These are phyloP conservation scores for Leucania comma DNA, from an alignment of 2,888 invertebrate genomes.

Conservation along the genomic window DNA sequence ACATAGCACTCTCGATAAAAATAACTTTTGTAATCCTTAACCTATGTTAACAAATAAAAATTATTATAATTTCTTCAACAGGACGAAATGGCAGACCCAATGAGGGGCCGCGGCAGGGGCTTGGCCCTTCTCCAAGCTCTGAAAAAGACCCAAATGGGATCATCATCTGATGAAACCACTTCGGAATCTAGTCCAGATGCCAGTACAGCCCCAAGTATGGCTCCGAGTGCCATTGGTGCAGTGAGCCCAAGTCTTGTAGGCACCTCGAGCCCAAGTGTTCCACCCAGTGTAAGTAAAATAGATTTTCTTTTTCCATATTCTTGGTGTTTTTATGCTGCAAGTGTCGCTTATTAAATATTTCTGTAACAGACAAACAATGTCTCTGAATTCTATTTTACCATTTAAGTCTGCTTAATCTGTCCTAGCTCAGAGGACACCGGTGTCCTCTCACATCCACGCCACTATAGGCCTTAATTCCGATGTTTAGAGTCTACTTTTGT, in stretches of 20 bases:
- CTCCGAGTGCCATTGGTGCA: slow-evolving; percentile 36
- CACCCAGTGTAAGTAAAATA: neutral
- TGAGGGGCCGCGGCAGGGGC: slow-evolving; percentile 84
- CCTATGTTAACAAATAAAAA: too few relatives aligned
- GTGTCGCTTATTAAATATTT: too few relatives aligned
- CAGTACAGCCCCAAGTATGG: slow-evolving; percentile 75
- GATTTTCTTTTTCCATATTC: neutral
- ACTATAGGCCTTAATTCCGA: too few relatives aligned
- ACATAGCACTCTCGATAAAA: too few relatives aligned
- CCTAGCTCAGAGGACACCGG: too few relatives aligned
- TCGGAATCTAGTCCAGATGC: slow-evolving; percentile 72
- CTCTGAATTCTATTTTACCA: neutral
- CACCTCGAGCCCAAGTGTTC: neutral
- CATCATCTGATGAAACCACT: slow-evolving; percentile 69
- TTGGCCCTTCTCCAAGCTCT: slow-evolving; percentile 80
- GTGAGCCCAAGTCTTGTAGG: neutral
- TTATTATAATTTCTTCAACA: neutral
- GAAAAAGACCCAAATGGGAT: slow-evolving; percentile 76
- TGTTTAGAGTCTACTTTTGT: too few relatives aligned
- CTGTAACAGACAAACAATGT: too few relatives aligned
- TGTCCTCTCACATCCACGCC: too few relatives aligned
- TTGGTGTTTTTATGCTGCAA: neutral
- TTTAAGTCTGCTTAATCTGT: neutral
- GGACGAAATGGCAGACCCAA: slow-evolving; percentile 78
- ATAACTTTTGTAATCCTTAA: too few relatives aligned